phyloP scores from a whole-genome alignment of 2,888 invertebrate species.

The Temnothorax ravouxi region DNA sequence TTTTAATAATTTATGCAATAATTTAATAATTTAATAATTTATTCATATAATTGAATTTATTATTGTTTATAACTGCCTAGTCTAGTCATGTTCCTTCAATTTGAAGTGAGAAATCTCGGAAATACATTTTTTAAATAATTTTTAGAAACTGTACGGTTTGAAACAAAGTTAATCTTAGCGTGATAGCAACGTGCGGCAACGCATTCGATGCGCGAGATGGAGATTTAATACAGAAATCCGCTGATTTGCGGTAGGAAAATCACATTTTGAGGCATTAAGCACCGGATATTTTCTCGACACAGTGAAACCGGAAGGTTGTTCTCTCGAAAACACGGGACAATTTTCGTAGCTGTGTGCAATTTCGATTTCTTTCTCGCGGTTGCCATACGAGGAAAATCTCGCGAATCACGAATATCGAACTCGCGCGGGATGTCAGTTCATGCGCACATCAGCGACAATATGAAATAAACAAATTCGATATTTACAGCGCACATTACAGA shows the following conservation, averaged over 20 bases:
- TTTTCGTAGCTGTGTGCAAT: slow-evolving; percentile 27
- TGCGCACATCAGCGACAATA: neutral
- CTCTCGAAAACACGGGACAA: slow-evolving; percentile 34
- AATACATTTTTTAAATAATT: neutral
- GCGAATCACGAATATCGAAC: neutral
- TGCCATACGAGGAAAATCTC: slow-evolving; percentile 50
- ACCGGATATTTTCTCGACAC: slow-evolving; percentile 5
- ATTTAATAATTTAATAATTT: neutral
- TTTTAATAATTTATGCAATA: neutral
- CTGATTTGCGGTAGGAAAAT: slow-evolving; percentile 23
- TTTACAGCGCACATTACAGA: neutral
- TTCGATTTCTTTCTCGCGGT: slow-evolving; percentile 49
- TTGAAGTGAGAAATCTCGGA: neutral
- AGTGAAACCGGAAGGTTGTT: slow-evolving; percentile 39
- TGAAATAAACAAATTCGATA: slow-evolving; percentile 31
- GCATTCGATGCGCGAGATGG: neutral
- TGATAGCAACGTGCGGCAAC: neutral
- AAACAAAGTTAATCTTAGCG: neutral
- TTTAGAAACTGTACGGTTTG: neutral
- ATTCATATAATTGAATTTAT: neutral
- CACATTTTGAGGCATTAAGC: neutral
- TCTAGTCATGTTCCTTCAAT: neutral
- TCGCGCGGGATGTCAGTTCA: neutral
- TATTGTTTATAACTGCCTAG: neutral
- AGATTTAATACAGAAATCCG: slow-evolving; percentile 8